These are phyloP conservation scores for Sarotherodon lohbergeri DNA, from an alignment of 2,113 vertebrate genomes.

Conservation along the genomic window DNA sequence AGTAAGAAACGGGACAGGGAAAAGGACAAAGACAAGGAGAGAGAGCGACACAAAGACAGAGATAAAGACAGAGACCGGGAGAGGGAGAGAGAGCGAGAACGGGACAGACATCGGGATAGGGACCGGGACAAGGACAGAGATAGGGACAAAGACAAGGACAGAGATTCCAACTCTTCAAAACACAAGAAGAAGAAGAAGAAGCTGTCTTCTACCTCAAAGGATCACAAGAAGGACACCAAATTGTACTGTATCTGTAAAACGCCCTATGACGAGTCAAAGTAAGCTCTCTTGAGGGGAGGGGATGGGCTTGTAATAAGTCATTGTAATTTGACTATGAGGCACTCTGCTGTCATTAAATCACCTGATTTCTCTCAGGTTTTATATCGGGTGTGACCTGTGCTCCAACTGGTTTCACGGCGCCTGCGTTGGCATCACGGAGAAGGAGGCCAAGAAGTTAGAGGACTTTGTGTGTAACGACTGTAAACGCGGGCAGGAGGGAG, in stretches of 20 bases:
- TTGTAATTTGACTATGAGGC: background rate
- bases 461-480: slow-evolving; percentile 99
- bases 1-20: slow-evolving; percentile 53
- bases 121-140: slow-evolving; percentile 26
- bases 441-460: slow-evolving; percentile 99
- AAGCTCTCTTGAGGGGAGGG: slow-evolving; percentile 38
- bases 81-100: background rate
- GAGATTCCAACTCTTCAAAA: slow-evolving; percentile 76
- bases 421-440: slow-evolving; percentile 98
- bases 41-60: slow-evolving; percentile 43
- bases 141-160: slow-evolving; percentile 45
- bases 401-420: slow-evolving; percentile 99
- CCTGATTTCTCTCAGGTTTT: slow-evolving; percentile 81
- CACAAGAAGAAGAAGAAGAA: slow-evolving; percentile 98
- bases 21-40: slow-evolving; percentile 23
- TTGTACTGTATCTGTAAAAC: slow-evolving; percentile 99
- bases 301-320: background rate
- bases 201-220: slow-evolving; percentile 96
- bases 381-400: slow-evolving; percentile 99
- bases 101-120: background rate
- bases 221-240: slow-evolving; percentile 96
- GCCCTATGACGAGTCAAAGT: slow-evolving; percentile 97
- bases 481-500: slow-evolving; percentile 92
- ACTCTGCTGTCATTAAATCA: background rate
- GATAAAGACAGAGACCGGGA: slow-evolving; percentile 50